Evolutionary conservation across 2,113 vertebrate species (phyloP).

Genomic region (Mobula hypostoma): DNA sequence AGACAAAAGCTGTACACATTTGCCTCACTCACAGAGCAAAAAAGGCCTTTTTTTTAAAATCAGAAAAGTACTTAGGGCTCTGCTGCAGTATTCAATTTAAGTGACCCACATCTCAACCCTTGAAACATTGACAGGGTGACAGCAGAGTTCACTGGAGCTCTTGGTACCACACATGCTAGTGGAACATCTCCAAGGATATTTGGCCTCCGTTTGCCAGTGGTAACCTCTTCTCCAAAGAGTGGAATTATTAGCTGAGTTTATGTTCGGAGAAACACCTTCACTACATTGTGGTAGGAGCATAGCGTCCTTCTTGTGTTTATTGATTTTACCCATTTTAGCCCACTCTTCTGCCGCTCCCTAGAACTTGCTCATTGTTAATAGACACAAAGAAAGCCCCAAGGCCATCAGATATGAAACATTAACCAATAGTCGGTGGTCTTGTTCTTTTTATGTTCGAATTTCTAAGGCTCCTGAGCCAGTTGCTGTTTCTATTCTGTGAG

Average conservation of each 20-base stretch:
- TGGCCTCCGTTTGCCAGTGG: not conserved
- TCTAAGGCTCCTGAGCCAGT: not conserved
- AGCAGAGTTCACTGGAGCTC: not conserved
- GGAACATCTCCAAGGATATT: not conserved
- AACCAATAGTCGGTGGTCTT: not conserved
- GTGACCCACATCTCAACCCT: not conserved
- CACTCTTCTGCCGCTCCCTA: not conserved
- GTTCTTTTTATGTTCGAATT: constrained; percentile 15
- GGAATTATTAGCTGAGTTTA: not conserved
- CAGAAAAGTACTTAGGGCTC: too few relatives aligned
- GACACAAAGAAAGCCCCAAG: not conserved
- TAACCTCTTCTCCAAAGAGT: not conserved
- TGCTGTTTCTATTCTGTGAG: not conserved
- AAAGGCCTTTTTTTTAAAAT: not conserved
- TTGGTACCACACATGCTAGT: not conserved
- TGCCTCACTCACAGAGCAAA: not conserved
- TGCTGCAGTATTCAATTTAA: not conserved
- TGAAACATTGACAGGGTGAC: not conserved
- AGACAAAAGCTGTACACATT: not conserved
- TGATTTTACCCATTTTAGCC: constrained; percentile 11
- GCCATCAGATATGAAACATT: not conserved
- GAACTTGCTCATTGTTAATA: not conserved
- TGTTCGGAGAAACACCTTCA: not conserved
- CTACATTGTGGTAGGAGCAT: not conserved
- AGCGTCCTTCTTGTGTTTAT: not conserved